Percentiles rank a stretch among this genome's conserved stretches.
Evolutionary conservation across 2,888 invertebrate species (phyloP).

Genomic region (Phymatocera aterrima): DNA sequence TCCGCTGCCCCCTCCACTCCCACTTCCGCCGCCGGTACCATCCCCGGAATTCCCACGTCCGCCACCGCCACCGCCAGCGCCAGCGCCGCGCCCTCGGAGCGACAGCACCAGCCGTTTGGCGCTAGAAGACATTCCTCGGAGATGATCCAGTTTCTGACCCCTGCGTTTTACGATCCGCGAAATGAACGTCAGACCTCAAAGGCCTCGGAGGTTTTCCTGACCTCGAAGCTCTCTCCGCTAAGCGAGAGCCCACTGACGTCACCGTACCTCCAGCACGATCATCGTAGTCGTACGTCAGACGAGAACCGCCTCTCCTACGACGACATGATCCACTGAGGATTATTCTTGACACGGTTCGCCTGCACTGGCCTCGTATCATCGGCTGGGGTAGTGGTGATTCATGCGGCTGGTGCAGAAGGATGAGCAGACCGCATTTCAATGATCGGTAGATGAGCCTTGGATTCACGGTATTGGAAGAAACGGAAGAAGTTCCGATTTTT

Average conservation of each 20-base stretch:
- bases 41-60: conserved; percentile 56
- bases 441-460: neutral
- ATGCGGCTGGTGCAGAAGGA: neutral
- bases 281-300: conserved; percentile 11
- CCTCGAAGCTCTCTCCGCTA: conserved; percentile 22
- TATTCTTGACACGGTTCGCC: neutral
- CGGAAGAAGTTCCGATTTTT: neutral
- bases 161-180: conserved; percentile 17
- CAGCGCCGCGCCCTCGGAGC: conserved; percentile 71
- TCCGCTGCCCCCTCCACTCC: conserved; percentile 62
- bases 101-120: conserved; percentile 75
- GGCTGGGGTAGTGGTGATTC: neutral
- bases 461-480: neutral
- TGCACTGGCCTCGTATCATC: conserved; percentile 7
- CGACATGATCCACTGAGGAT: neutral
- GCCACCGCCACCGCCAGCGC: conserved; percentile 61
- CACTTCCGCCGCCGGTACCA: conserved; percentile 57
- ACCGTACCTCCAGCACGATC: conserved; percentile 28
- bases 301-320: conserved; percentile 8
- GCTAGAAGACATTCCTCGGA: conserved; percentile 74
- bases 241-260: conserved; percentile 41
- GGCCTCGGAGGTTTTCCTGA: neutral
- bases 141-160: conserved; percentile 71
- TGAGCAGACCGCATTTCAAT: neutral
- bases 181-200: conserved; percentile 16